Percentiles rank a stretch among this genome's conserved stretches.
These are phyloP conservation scores for Nannoperca obscura DNA, from an alignment of 2,797 vertebrate genomes.

Conservation along the genomic window DNA sequence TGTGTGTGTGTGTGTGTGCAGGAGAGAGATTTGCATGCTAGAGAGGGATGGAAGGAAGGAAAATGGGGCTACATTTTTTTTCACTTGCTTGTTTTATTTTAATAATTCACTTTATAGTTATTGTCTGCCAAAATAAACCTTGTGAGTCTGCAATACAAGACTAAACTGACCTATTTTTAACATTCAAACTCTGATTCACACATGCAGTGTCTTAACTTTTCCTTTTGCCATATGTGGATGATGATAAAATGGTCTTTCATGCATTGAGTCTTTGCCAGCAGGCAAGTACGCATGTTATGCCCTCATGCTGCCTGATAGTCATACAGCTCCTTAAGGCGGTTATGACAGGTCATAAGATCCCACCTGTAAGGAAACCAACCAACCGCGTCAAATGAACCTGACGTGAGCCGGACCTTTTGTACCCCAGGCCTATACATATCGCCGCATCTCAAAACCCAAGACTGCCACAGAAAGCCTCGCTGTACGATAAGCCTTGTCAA, in stretches of 20 bases:
- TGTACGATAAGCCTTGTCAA: slow-evolving; percentile 91
- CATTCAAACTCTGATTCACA: background rate
- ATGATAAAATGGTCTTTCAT: background rate
- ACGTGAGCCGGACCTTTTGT: slow-evolving; percentile 74
- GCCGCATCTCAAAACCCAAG: slow-evolving; percentile 86
- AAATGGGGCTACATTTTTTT: slow-evolving; percentile 31
- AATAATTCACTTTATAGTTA: background rate
- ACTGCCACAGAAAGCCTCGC: slow-evolving; percentile 85
- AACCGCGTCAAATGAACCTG: slow-evolving; percentile 76
- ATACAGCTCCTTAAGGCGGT: slow-evolving; percentile 51
- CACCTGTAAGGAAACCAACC: slow-evolving; percentile 63
- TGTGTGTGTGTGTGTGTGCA: slow-evolving; percentile 47
- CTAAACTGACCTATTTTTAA: background rate
- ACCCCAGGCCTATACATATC: slow-evolving; percentile 70
- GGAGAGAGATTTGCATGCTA: slow-evolving; percentile 57
- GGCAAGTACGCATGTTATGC: background rate
- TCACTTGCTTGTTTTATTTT: background rate
- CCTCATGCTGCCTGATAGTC: slow-evolving; percentile 57
- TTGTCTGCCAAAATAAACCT: background rate
- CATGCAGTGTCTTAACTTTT: background rate
- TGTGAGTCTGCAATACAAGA: background rate
- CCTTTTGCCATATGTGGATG: background rate
- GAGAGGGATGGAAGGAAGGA: slow-evolving; percentile 33
- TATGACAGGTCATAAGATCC: slow-evolving; percentile 80
- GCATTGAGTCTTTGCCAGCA: background rate